Base-by-base conservation (phyloP, 2,113 vertebrate genomes). In the Oceanites oceanicus region DNA sequence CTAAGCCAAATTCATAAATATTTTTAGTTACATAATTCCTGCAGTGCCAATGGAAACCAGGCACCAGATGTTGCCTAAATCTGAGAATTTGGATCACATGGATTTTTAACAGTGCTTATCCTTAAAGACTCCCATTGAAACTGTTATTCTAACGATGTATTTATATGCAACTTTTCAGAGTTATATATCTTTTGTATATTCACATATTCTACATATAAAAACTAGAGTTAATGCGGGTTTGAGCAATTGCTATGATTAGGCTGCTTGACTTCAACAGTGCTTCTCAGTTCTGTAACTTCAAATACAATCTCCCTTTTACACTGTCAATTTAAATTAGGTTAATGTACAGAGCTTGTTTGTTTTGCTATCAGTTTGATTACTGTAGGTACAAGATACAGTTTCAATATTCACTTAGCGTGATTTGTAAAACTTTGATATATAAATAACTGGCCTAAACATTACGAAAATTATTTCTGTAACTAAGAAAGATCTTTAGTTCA, bases 1-100 rank as follows among this genome's bases (percentile, higher is more conserved):
- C 76, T 66, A 95, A 95, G 90, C 84, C 87, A 95, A 95, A 86
- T 79, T 85, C 61, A 85, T 85, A 89, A 94, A 92, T 94, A 93
- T 85, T 96, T 96, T 91, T 96, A 91, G 94, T 91, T 95, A 94
- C 15, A 32, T 68, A 82, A 76, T 63, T 94, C 52, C 81, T 72
- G 66, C 62, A 88, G 34, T 90, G 84, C 89, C 79, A 92, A 61
- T 78, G 73, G 84, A 92, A 95, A 85, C 52, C 36, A 94, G 66
- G 90, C 49, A 91, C 87, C 84, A 92, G 91, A 90, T 90, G 80
- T 94, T 94, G 92, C 58, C 84, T 56, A 78, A 94, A 76, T 83
- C 71, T 16, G 21, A 94, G 90, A 89, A 87, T 91, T 36, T 77
- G 73, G 45, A 92, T 68, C 66, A 38, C 36, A 29, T 21, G 49